Conservation (phyloP, 2,797 vertebrate species). For the Erpetoichthys calabaricus region DNA sequence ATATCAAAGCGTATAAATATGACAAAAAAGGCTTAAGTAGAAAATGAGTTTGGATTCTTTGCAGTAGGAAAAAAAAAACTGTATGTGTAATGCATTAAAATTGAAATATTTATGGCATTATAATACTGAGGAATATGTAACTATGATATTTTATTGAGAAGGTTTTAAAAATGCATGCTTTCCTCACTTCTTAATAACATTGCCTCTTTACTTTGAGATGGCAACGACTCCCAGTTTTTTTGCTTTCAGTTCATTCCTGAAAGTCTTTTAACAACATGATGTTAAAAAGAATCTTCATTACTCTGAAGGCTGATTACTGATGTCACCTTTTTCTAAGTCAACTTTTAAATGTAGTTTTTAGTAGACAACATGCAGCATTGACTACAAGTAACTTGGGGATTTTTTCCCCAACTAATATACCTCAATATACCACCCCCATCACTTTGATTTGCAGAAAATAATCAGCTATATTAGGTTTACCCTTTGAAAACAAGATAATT, state of each 20-base stretch:
- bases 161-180: conserved; percentile 75
- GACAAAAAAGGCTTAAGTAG: conserved; percentile 66
- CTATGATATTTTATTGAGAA: conserved; percentile 77
- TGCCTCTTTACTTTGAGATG: conserved; percentile 40
- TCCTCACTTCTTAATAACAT: conserved; percentile 67
- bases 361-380: too few species aligned
- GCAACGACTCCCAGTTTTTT: conserved; percentile 23
- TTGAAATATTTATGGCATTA: conserved; percentile 80
- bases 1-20: conserved; percentile 73
- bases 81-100: conserved; percentile 65
- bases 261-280: conserved; percentile 5
- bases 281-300: too few species aligned
- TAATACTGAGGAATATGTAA: conserved; percentile 76
- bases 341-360: too few species aligned
- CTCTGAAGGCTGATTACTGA: too few species aligned
- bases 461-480: too few species aligned
- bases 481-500: too few species aligned
- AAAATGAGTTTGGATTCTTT: conserved; percentile 68
- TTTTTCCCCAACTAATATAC: too few species aligned
- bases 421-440: too few species aligned
- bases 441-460: too few species aligned
- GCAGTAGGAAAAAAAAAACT: conserved; percentile 46
- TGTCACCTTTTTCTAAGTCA: too few species aligned
- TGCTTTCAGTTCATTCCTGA: conserved; percentile 32
- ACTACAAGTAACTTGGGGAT: too few species aligned